Conservation (phyloP, 2,888 invertebrate genomes). For the Agriopis leucophaearia region DNA sequence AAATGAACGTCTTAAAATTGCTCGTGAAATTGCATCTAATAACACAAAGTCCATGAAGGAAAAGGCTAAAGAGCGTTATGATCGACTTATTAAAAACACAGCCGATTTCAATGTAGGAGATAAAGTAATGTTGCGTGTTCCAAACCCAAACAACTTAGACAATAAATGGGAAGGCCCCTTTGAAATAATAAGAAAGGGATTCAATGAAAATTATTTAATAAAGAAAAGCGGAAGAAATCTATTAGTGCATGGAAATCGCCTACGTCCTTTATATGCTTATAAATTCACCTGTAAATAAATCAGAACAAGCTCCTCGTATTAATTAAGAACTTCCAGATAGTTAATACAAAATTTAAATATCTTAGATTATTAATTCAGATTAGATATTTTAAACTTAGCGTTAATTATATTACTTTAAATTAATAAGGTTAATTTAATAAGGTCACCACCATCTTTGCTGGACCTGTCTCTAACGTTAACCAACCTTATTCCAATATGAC, state of each 20-base stretch:
- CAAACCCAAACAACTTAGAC: conserved; percentile 55
- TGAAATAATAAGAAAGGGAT: conserved; percentile 47
- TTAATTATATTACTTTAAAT: no score
- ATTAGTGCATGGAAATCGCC: conserved; percentile 43
- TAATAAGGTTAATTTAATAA: no score
- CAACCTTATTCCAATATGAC: no score
- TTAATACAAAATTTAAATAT: no score
- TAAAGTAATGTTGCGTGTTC: conserved; percentile 49
- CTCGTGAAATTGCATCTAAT: conserved; percentile 47
- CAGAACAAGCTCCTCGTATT: no score
- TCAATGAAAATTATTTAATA: conserved; percentile 50
- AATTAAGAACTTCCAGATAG: no score
- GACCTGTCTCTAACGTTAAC: no score
- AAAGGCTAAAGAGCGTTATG: conserved; percentile 55
- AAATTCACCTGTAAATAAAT: no score
- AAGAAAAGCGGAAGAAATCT: conserved; percentile 39
- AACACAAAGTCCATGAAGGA: conserved; percentile 49
- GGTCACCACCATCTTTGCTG: no score
- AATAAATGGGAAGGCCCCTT: conserved; percentile 56
- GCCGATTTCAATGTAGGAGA: conserved; percentile 45
- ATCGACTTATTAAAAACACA: conserved; percentile 44
- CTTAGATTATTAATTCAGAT: no score
- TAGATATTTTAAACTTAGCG: no score
- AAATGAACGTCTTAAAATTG: conserved; percentile 50
- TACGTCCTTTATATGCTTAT: no score